These are phyloP conservation scores for Sinosuthora webbiana DNA, from an alignment of 2,113 vertebrate genomes.

Conservation along the genomic window DNA sequence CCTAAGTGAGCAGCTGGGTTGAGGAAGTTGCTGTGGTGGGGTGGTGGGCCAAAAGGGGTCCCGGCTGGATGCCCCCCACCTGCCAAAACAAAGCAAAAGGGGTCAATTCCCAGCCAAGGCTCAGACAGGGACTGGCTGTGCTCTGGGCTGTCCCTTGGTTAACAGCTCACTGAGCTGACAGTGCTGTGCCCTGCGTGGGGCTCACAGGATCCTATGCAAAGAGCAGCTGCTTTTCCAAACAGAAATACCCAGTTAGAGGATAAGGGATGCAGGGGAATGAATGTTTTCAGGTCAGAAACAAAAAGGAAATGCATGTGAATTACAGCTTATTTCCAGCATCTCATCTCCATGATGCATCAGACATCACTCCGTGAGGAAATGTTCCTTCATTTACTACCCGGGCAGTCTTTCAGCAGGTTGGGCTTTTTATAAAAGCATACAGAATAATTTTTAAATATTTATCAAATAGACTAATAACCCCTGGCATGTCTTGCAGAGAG, in stretches of 20 bases:
- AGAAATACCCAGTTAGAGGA: not conserved
- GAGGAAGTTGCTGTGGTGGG: conserved; percentile 94
- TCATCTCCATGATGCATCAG: not conserved
- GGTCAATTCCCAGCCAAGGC: not conserved
- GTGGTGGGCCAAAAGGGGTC: conserved; percentile 87
- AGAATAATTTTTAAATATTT: not conserved
- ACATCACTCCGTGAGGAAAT: not conserved
- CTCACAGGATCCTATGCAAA: not conserved
- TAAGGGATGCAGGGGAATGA: not conserved
- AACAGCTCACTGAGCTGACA: not conserved
- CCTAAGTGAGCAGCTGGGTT: conserved; percentile 90
- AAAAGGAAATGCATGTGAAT: not conserved
- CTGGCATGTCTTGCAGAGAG: not conserved
- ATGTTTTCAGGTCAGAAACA: not conserved
- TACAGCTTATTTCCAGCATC: not conserved
- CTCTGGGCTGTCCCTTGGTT: not conserved
- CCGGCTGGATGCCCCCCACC: conserved; percentile 88
- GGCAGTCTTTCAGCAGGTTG: not conserved
- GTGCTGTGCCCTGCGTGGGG: not conserved
- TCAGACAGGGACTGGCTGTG: not conserved
- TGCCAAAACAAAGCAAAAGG: conserved; percentile 58
- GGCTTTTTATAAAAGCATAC: not conserved
- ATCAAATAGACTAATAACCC: not conserved
- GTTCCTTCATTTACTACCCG: not conserved
- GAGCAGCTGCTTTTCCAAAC: not conserved